A percentile compares a stretch with the other conserved stretches of the same genome.
Evolutionary conservation across 2,888 invertebrate species (phyloP).

Genomic region (Apamea anceps): DNA sequence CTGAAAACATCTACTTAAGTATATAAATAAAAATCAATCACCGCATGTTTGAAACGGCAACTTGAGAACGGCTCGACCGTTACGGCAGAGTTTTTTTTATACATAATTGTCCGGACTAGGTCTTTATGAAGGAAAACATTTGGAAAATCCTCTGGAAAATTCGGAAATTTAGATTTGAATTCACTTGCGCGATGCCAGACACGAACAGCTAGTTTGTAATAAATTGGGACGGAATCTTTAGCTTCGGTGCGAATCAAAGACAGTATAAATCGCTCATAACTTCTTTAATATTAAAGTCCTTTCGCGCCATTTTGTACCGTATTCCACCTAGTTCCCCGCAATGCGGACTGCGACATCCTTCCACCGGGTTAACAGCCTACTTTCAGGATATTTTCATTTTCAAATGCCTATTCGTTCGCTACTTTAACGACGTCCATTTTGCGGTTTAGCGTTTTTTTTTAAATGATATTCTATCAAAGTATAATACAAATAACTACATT

Average conservation of each 20-base stretch:
- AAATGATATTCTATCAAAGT: too few relatives aligned
- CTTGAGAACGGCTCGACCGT: neutral
- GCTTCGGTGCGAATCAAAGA: neutral
- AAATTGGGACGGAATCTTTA: neutral
- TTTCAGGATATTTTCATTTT: constrained; percentile 33
- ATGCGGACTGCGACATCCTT: constrained; percentile 58
- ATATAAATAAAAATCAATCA: neutral
- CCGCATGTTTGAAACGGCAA: neutral
- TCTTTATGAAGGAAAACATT: neutral
- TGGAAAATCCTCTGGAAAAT: neutral
- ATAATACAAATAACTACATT: neutral
- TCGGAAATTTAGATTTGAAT: neutral
- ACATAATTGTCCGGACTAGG: neutral
- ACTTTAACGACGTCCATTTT: constrained; percentile 14
- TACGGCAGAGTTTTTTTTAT: neutral
- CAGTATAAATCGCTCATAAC: constrained; percentile 8
- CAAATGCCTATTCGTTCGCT: constrained; percentile 23
- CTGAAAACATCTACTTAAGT: neutral
- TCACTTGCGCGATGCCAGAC: neutral
- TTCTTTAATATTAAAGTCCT: constrained; percentile 20
- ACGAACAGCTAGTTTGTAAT: neutral
- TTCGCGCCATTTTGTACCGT: constrained; percentile 35
- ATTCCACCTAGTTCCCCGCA: constrained; percentile 41
- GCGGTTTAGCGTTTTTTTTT: too few relatives aligned
- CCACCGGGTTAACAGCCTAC: constrained; percentile 38